Evolutionary conservation across 2,113 vertebrate species (phyloP), one percentile per base, ranked within the genome.

Genomic region (Atherinomorus stipes): DNA sequence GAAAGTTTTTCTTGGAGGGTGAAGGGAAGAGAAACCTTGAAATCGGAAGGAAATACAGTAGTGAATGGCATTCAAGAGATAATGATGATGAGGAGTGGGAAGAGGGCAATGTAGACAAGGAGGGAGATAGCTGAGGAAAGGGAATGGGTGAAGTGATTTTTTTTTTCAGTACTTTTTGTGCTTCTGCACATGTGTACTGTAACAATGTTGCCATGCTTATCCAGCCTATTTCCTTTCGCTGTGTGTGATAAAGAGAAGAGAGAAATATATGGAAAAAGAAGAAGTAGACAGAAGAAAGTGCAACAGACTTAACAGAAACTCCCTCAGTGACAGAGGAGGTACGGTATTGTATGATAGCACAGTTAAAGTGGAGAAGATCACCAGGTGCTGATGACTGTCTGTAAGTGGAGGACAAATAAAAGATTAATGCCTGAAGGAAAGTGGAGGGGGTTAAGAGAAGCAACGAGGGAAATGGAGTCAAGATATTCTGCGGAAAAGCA

Each of bases 41-140:
- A 75, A 80, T 54, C 47, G 75, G 57, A 71, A 74, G 68, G 72
- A 81, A 70, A 74, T 50, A n/a, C n/a, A n/a, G n/a, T n/a, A 63
- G 54, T 76, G 61, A 80, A 74, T 80, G 76, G 52, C 81, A 74
- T 80, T 83, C 57, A 80, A 74, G 81, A 87, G 85, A 90, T 86
- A 84, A 88, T 77, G 78, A 88, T 81, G 61, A 84, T 45, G 76
- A 84, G 52, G 72, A 83, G 61, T 53, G 37, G 64, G 60, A 83
- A 56, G 67, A 74, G 59, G 22, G 47, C 61, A 72, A 58, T 50
- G 69, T 62, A 84, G 65, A 63, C 52, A 70, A 61, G 16, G 53
- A 61, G 74, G 65, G 71, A 80, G 54, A 78, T 62, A 64, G 78
- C 64, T 77, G 83, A 88, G 82, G 69, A 86, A 88, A 87, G 71